These are phyloP conservation scores for Colletes collaris DNA, from an alignment of 2,888 invertebrate species.

Conservation along the genomic window DNA sequence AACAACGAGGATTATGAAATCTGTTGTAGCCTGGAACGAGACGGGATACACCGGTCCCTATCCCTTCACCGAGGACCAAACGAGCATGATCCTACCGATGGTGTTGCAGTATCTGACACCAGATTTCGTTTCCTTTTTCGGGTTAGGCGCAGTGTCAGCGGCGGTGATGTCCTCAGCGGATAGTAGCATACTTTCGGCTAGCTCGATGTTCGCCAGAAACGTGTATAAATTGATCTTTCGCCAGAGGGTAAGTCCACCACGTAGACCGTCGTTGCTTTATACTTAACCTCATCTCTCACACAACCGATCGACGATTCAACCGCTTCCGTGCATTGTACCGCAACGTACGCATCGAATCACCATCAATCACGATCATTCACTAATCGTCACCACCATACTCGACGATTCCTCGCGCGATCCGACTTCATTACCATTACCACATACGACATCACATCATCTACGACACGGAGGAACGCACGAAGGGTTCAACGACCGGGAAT, in stretches of 20 bases:
- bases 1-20: background rate
- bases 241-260: slow-evolving; percentile 87
- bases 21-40: slow-evolving; percentile 94
- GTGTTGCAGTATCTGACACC: slow-evolving; percentile 98
- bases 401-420: no score
- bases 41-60: slow-evolving; percentile 92
- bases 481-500: no score
- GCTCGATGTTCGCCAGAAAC: slow-evolving; percentile 99
- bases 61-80: slow-evolving; percentile 90
- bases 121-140: slow-evolving; percentile 97
- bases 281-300: slow-evolving; percentile 5
- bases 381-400: slow-evolving; percentile 7
- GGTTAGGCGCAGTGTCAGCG: slow-evolving; percentile 98
- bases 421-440: background rate
- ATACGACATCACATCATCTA: no score
- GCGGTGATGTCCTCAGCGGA: slow-evolving; percentile 99
- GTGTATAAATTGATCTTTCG: slow-evolving; percentile 98
- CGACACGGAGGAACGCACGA: no score
- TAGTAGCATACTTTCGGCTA: slow-evolving; percentile 98
- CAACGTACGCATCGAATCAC: slow-evolving; percentile 9
- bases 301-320: slow-evolving; percentile 14
- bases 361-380: background rate
- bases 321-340: slow-evolving; percentile 10
- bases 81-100: slow-evolving; percentile 98
- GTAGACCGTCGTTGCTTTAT: slow-evolving; percentile 16